Conservation (phyloP, 2,113 vertebrate species). For the Anthoscopus minutus region DNA sequence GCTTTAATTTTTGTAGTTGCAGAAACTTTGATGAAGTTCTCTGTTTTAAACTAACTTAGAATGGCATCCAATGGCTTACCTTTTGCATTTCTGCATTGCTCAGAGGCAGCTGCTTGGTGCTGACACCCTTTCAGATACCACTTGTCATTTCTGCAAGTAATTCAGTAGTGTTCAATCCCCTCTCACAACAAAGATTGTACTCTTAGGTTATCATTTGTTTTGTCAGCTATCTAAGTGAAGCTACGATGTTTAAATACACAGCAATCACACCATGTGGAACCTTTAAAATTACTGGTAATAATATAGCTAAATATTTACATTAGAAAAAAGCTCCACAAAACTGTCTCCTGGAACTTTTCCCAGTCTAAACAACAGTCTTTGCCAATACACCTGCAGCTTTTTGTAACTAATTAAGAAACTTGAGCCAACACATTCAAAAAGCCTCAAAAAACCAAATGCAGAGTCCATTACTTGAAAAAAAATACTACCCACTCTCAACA, state of each 20-base stretch:
- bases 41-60: neutral
- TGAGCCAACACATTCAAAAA: slow-evolving; percentile 54
- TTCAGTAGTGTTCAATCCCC: neutral
- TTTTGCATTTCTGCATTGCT: neutral
- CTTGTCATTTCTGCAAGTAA: slow-evolving; percentile 8
- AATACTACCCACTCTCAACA: neutral
- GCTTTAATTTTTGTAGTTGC: neutral
- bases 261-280: neutral
- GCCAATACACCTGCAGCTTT: slow-evolving; percentile 73
- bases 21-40: neutral
- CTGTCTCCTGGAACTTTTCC: slow-evolving; percentile 61
- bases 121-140: neutral
- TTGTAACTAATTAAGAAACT: slow-evolving; percentile 69
- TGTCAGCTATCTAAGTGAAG: slow-evolving; percentile 45
- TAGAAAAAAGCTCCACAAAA: neutral
- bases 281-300: slow-evolving; percentile 50
- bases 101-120: neutral
- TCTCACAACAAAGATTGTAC: slow-evolving; percentile 25
- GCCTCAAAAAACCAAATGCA: slow-evolving; percentile 51
- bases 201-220: slow-evolving; percentile 41
- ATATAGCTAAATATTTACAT: slow-evolving; percentile 65
- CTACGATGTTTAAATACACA: slow-evolving; percentile 14
- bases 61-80: neutral
- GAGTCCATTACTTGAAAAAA: slow-evolving; percentile 41
- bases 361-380: slow-evolving; percentile 30